Evolutionary conservation across 2,888 invertebrate species (phyloP), one percentile per base, ranked within the genome.

Genomic region (Cephalotes varians): DNA sequence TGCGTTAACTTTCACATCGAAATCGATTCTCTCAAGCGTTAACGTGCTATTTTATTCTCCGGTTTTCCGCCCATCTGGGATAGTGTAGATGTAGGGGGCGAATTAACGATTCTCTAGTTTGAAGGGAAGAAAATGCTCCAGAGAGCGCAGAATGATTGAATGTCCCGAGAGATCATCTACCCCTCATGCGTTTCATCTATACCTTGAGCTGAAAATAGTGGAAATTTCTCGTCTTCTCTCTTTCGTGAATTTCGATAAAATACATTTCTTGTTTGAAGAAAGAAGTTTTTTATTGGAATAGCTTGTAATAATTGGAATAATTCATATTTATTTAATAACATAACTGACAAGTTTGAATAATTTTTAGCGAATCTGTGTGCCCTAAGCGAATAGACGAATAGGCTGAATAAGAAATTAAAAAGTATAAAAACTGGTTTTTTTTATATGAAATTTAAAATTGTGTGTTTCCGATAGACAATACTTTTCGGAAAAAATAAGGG

Each of bases 91-190:
- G 77, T 44, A 65, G 47, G 5, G 25, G 34, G 44, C 56, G 71
- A 79, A 79, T 79, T 79, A 79, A 79, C 56, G 71, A 79, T 79
- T 79, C 34, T 18, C 44, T 71, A 58, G 71, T 79, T 79, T 79
- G 34, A 79, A 58, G 71, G 56, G 56, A 79, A 79, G 77, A 79
- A 79, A n/a, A 79, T 25, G 56, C 77, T 79, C 56, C 34, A 58
- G 71, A 71, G 71, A 79, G 47, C 56, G 56, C 34, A 56, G 71
- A 79, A 79, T 79, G 77, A 79, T 79, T 71, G 71, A 79, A 71
- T 47, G 71, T 71, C 77, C 47, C 69, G 1, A 31, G 77, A 12
- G 77, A 76, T 31, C 12, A 56, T 10, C 56, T 15, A 58, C 56
- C 56, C 44, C 25, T 69, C 18, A 34, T 40, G 21, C 54, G 18